A percentile compares a stretch with the other conserved stretches of the same genome.
phyloP scores from a whole-genome alignment of 2,113 vertebrate species.

The Leptodactylus fuscus region DNA sequence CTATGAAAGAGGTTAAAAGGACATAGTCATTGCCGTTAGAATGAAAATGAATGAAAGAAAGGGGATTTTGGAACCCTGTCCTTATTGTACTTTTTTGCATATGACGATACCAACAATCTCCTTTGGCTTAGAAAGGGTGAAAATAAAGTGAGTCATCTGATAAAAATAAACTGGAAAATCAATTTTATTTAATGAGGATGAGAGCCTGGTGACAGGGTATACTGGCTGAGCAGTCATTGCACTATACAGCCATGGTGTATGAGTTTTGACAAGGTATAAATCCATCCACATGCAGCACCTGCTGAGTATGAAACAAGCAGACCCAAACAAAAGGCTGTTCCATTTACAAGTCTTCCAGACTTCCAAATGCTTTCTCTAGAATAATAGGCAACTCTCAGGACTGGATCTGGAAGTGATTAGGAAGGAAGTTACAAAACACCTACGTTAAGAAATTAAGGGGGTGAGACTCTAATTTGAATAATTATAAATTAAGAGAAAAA shows the following conservation, averaged over 20 bases:
- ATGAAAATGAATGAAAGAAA: no score
- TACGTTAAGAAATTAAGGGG: slow-evolving; percentile 31
- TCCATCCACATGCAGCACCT: slow-evolving; percentile 37
- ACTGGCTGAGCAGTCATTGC: slow-evolving; percentile 23
- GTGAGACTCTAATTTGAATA: slow-evolving; percentile 37
- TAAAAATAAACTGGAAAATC: slow-evolving; percentile 14
- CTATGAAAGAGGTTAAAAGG: no score
- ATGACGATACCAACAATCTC: neutral
- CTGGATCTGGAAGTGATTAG: slow-evolving; percentile 43
- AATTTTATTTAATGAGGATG: slow-evolving; percentile 29
- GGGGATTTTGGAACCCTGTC: no score
- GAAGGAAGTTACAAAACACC: slow-evolving; percentile 35
- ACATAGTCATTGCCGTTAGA: neutral
- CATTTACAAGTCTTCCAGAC: neutral
- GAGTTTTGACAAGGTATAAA: slow-evolving; percentile 42
- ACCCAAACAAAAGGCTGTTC: slow-evolving; percentile 36
- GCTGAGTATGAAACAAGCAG: slow-evolving; percentile 12
- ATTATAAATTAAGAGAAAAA: neutral
- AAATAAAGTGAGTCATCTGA: slow-evolving; percentile 3
- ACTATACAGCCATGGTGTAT: slow-evolving; percentile 42
- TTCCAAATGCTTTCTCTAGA: slow-evolving; percentile 3
- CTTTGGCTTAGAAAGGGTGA: neutral
- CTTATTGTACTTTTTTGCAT: neutral
- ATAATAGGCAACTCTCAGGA: slow-evolving; percentile 17
- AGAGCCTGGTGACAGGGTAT: slow-evolving; percentile 19